A percentile compares a stretch with the other conserved stretches of the same genome.
Conservation (phyloP, 2,113 vertebrate genomes). For the Irena cyanogastra region DNA sequence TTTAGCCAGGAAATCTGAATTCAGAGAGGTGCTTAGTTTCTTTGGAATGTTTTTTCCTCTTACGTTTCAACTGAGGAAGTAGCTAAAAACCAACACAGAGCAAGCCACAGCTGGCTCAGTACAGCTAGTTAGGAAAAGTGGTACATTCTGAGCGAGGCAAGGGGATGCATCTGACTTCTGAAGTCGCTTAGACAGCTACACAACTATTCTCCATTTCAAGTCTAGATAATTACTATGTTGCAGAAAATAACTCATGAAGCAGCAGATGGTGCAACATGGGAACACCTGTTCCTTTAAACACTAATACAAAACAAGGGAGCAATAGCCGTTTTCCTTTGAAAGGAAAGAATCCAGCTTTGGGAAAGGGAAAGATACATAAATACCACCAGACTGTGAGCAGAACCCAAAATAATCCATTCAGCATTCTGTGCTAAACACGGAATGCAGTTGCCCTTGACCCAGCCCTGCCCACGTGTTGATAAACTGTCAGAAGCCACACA, state of each 20-base stretch:
- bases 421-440: not conserved
- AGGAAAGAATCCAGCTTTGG: not conserved
- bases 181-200: not conserved
- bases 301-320: not conserved
- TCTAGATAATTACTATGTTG: not conserved
- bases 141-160: not conserved
- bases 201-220: not conserved
- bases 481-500: not conserved
- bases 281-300: not conserved
- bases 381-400: not conserved
- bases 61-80: not conserved
- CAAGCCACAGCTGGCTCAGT: not conserved
- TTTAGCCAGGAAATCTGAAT: not conserved
- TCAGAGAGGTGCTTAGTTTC: not conserved
- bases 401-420: slow-evolving; percentile 3
- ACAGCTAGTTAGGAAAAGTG: not conserved
- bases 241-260: not conserved
- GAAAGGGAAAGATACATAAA: not conserved
- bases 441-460: not conserved
- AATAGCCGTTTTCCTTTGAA: not conserved
- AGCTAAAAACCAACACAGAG: not conserved
- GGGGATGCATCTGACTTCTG: not conserved
- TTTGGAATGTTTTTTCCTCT: not conserved
- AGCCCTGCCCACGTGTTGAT: not conserved
- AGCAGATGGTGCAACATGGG: not conserved